These are phyloP conservation scores for Mallateleia sp. DNA, from an alignment of 2,888 invertebrate genomes.

Conservation along the genomic window DNA sequence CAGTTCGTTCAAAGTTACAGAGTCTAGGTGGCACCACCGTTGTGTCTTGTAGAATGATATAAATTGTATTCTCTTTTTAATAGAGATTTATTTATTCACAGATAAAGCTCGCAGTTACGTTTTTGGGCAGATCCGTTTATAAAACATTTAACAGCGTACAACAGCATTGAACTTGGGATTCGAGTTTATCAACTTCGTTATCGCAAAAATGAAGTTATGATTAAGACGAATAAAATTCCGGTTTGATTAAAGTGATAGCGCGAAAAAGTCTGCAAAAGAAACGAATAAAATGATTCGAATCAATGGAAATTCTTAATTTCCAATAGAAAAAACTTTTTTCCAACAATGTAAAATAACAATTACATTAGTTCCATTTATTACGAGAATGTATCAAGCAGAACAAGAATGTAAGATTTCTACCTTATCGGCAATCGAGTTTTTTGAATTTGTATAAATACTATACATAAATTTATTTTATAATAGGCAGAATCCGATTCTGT, in stretches of 20 bases:
- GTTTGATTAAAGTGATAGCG: background rate
- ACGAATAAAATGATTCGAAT: no score
- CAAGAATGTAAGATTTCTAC: no score
- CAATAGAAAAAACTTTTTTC: no score
- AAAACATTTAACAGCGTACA: background rate
- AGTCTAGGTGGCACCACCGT: slow-evolving; percentile 47
- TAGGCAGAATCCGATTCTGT: no score
- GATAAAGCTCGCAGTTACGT: slow-evolving; percentile 20
- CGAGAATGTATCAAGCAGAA: no score
- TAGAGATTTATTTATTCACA: slow-evolving; percentile 36
- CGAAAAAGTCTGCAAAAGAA: background rate
- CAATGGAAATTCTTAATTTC: no score
- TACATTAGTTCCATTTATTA: no score
- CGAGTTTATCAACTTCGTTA: background rate
- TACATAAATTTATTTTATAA: no score
- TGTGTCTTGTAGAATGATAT: slow-evolving; percentile 45
- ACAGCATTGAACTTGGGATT: background rate
- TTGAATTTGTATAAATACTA: no score
- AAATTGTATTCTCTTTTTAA: slow-evolving; percentile 50
- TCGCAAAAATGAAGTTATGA: background rate
- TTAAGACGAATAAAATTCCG: background rate
- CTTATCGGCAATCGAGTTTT: no score
- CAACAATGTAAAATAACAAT: no score
- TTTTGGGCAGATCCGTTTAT: background rate
- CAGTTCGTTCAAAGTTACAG: slow-evolving; percentile 50